These are phyloP conservation scores for Drosophila dives DNA, from an alignment of 2,888 invertebrate genomes.

Conservation along the genomic window DNA sequence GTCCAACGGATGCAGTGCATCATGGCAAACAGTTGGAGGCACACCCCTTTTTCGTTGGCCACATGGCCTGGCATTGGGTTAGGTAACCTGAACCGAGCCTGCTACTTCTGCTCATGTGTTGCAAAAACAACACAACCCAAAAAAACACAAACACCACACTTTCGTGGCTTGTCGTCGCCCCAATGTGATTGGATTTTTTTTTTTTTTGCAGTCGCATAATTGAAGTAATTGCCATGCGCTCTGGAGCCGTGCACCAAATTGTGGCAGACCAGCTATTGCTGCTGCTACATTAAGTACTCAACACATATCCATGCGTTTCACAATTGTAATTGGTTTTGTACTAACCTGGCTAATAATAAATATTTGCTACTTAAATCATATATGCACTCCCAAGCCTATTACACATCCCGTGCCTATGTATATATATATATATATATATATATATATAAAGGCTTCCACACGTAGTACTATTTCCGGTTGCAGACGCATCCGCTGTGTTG, in stretches of 20 bases:
- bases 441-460: not conserved
- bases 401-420: not conserved
- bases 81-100: slow-evolving; percentile 52
- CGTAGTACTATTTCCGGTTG: not conserved
- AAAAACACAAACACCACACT: slow-evolving; percentile 23
- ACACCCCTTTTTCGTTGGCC: slow-evolving; percentile 64
- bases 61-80: slow-evolving; percentile 52
- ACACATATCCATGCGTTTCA: slow-evolving; percentile 63
- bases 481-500: slow-evolving; percentile 6
- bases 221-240: slow-evolving; percentile 76
- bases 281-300: slow-evolving; percentile 48
- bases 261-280: slow-evolving; percentile 51
- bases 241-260: slow-evolving; percentile 62
- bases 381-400: not conserved
- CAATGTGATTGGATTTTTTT: slow-evolving; percentile 47
- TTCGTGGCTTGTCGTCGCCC: slow-evolving; percentile 63
- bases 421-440: too few species aligned
- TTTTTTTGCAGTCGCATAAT: slow-evolving; percentile 71
- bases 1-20: slow-evolving; percentile 71
- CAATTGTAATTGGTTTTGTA: slow-evolving; percentile 70
- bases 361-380: slow-evolving; percentile 7
- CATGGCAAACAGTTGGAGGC: slow-evolving; percentile 51
- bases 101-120: slow-evolving; percentile 21
- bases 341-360: slow-evolving; percentile 44
- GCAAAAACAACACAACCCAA: slow-evolving; percentile 21